These are phyloP conservation scores for Sylvilagus bachmani DNA, from an alignment of 2,113 vertebrate species.

Conservation along the genomic window DNA sequence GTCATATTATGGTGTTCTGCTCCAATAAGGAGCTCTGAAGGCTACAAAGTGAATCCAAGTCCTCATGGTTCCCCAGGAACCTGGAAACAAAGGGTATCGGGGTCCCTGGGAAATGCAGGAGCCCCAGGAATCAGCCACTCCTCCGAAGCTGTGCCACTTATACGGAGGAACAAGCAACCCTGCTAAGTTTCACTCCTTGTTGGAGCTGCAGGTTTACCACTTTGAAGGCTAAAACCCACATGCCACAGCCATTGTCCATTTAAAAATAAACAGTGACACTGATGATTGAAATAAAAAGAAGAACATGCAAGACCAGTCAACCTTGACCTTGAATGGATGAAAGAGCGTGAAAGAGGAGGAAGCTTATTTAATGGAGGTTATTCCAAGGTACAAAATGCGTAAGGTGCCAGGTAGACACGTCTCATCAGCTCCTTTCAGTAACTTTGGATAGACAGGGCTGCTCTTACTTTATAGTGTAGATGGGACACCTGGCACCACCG, in stretches of 20 bases:
- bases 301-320: not conserved
- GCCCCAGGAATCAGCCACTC: not conserved
- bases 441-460: not conserved
- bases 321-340: conserved; percentile 8
- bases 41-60: not conserved
- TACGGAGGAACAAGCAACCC: not conserved
- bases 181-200: not conserved
- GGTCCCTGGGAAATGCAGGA: not conserved
- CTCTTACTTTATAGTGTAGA: not conserved
- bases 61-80: not conserved
- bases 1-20: not conserved
- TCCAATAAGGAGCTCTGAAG: conserved; percentile 11
- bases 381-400: not conserved
- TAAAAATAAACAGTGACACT: conserved; percentile 31
- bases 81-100: not conserved
- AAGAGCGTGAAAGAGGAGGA: not conserved
- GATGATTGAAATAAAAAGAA: not conserved
- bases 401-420: not conserved
- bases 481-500: not conserved
- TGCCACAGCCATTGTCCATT: not conserved
- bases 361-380: not conserved
- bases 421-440: not conserved
- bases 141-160: not conserved
- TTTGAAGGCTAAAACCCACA: conserved; percentile 49
- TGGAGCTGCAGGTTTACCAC: conserved; percentile 13